Conservation (phyloP, 2,797 vertebrate genomes). For the Macrochelys suwanniensis region DNA sequence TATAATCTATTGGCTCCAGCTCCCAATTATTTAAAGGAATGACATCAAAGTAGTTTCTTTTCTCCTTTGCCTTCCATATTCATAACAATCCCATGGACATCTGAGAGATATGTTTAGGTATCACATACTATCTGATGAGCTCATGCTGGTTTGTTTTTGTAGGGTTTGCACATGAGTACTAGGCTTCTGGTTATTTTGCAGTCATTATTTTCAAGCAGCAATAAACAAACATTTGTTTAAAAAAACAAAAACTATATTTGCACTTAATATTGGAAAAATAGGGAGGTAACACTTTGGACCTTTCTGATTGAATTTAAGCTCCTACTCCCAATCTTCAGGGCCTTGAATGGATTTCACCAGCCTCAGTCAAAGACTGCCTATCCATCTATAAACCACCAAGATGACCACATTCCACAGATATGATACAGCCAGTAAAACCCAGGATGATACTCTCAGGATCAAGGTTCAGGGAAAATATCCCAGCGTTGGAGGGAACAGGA, state of each 20-base stretch:
- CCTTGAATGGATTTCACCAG: neutral
- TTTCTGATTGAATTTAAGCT: neutral
- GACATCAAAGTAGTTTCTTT: slow-evolving; percentile 33
- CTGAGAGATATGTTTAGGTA: slow-evolving; percentile 49
- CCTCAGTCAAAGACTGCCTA: neutral
- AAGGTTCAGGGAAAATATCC: neutral
- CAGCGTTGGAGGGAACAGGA: neutral
- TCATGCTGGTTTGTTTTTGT: neutral
- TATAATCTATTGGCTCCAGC: slow-evolving; percentile 60
- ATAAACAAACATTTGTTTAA: neutral
- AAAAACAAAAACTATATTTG: neutral
- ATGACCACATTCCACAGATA: neutral
- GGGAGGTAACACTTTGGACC: neutral
- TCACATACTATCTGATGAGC: neutral
- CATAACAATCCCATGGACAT: neutral
- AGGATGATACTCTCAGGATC: neutral
- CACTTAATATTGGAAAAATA: neutral
- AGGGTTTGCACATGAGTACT: neutral
- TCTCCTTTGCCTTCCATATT: slow-evolving; percentile 24
- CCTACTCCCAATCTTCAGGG: neutral
- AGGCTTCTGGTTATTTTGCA: neutral
- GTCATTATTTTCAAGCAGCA: neutral
- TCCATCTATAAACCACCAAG: neutral
- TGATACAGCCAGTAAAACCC: neutral
- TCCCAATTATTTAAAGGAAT: slow-evolving; percentile 53